phyloP scores from a whole-genome alignment of 2,888 invertebrate species.

The Thumatha senex region DNA sequence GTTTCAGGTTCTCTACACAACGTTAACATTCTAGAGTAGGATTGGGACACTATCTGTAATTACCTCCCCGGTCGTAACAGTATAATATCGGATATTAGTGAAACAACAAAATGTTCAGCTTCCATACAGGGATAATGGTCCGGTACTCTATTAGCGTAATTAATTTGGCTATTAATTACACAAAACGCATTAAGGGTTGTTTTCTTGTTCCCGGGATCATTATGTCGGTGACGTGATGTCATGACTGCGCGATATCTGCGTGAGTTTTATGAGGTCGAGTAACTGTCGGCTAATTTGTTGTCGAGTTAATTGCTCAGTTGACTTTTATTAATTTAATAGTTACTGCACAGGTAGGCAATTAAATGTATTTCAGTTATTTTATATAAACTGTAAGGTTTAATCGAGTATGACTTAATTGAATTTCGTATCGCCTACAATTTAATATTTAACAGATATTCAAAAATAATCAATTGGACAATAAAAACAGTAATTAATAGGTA shows the following conservation, averaged over 20 bases:
- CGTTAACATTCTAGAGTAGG: background rate
- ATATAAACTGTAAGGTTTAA: too few relatives aligned
- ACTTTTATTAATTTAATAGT: too few relatives aligned
- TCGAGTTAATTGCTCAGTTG: too few relatives aligned
- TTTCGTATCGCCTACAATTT: too few relatives aligned
- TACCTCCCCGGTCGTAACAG: conserved; percentile 14
- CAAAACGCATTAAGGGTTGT: conserved; percentile 12
- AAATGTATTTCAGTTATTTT: too few relatives aligned
- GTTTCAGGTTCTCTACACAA: background rate
- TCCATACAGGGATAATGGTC: conserved; percentile 1
- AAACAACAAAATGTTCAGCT: conserved; percentile 27
- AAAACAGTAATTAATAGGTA: too few relatives aligned
- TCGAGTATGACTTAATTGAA: too few relatives aligned
- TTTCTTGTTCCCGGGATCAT: background rate
- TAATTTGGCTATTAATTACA: conserved; percentile 32
- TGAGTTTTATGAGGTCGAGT: conserved; percentile 28
- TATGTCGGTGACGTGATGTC: conserved; percentile 4
- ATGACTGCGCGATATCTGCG: conserved; percentile 13
- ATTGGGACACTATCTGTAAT: conserved; percentile 22
- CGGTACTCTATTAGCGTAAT: conserved; percentile 21
- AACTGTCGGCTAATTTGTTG: too few relatives aligned
- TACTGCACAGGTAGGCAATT: too few relatives aligned
- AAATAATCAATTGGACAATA: too few relatives aligned
- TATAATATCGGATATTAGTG: conserved; percentile 20
- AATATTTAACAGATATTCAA: too few relatives aligned